Base-by-base conservation (phyloP, 1,140 invertebrate genomes). In the Drosophila malerkotliana region DNA sequence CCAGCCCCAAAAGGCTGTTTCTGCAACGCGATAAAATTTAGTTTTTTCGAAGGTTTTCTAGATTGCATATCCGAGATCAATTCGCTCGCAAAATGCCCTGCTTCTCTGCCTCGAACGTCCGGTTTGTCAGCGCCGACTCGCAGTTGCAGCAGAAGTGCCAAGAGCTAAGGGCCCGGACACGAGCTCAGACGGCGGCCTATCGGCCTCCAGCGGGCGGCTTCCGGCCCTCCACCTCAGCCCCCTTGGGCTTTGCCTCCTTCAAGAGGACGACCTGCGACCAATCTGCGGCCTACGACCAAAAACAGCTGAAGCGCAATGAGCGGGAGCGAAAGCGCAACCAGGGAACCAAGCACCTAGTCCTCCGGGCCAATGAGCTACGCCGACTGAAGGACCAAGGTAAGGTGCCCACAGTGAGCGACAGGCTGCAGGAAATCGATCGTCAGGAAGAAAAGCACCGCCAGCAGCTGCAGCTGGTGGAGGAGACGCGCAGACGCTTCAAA, bases 101-200 rank as follows among this genome's bases (percentile, higher is more conserved):
- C 34, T 77, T 79, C 21, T 91, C 90, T 30, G 90, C 90, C 15
- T 87, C 78, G 12, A 91, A 91, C 66, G 74, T 91, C 54, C 85
- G 79, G 10, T 90, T 90, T 15, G 68, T 79, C 26, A 84, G 81
- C 26, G 85, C 87, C 24, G 72, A 83, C 12, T 62, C 77, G 55
- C 71, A 84, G 55, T 15, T 78, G 32, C 80, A 49, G 59, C 73
- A 64, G 26, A 68, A 58, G 58, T 76, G 69, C 18, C 67, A 82
- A 15, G 72, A 91, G 39, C 49, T 77, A n/a, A 47, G 77, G 30
- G 62, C 77, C 0, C 59, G 85, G 14, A 81, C 85, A 0, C 66
- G 85, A 1, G 87, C 85, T 2, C 81, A 89, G 51, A 85, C 85
- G 0, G 85, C 80, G 0, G 79, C 80, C 1, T 85, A 84, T 28